Evolutionary conservation across 2,797 vertebrate species (phyloP).

Genomic region (Dendrocincla tyrannina): DNA sequence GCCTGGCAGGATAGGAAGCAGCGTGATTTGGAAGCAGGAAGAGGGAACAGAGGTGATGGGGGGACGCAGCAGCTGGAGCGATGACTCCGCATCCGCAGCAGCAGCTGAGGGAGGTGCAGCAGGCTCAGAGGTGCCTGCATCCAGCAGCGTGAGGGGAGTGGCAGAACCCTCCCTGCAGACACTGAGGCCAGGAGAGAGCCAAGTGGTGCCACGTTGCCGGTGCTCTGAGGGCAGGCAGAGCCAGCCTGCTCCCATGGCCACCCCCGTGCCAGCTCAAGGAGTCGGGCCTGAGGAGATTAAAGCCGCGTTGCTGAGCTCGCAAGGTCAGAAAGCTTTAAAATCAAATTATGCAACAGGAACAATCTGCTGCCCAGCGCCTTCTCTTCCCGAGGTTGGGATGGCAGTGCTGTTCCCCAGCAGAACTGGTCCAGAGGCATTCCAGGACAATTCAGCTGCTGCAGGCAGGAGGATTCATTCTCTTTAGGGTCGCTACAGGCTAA

Average conservation of each 20-base stretch:
- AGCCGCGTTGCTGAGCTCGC: not conserved
- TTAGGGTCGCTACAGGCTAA: not conserved
- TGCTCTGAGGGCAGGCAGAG: not conserved
- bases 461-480: not conserved
- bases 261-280: not conserved
- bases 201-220: accelerated
- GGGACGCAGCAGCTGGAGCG: not conserved
- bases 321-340: not conserved
- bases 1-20: slow-evolving; percentile 14
- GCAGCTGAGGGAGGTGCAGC: not conserved
- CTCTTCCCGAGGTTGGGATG: not conserved
- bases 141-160: accelerated
- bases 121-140: not conserved
- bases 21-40: not conserved
- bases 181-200: not conserved
- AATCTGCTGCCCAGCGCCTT: not conserved
- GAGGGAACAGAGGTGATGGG: not conserved
- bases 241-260: accelerated
- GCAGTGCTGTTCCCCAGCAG: not conserved
- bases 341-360: not conserved
- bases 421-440: accelerated
- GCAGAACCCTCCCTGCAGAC: not conserved
- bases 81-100: not conserved
- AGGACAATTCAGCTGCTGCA: not conserved
- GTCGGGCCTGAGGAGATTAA: not conserved